Percentiles rank a stretch among this genome's conserved stretches.
phyloP scores from a whole-genome alignment of 1,140 invertebrate species.

The Paralvinella palmiformis region DNA sequence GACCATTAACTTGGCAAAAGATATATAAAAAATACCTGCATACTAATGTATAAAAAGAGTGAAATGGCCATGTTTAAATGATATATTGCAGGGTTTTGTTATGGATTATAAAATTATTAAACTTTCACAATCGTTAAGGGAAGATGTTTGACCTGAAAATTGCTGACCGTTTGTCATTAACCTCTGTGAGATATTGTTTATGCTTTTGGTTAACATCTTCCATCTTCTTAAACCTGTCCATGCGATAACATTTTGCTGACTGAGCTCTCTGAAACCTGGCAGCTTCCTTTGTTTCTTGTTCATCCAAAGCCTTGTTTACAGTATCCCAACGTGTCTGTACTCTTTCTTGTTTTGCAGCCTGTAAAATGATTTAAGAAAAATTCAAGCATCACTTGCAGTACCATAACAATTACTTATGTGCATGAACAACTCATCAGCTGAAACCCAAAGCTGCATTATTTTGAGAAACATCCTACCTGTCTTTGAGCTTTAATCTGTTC shows the following conservation, averaged over 20 bases:
- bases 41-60: no score
- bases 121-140: background rate
- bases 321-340: background rate
- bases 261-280: background rate
- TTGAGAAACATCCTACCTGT: slow-evolving; percentile 29
- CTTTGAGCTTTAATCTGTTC: slow-evolving; percentile 26
- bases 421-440: background rate
- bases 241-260: background rate
- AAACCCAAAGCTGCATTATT: no score
- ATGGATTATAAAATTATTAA: no score
- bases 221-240: background rate
- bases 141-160: slow-evolving; percentile 8
- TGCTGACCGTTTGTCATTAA: slow-evolving; percentile 10
- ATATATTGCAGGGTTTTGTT: no score
- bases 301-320: background rate
- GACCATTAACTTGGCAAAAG: no score
- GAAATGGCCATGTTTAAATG: no score
- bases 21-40: no score
- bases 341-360: background rate
- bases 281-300: background rate
- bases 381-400: background rate
- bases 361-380: background rate
- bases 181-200: background rate
- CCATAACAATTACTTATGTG: background rate
- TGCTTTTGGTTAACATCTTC: slow-evolving; percentile 4